Evolutionary conservation across 2,888 invertebrate species (phyloP).

Genomic region (Norana najaformis): DNA sequence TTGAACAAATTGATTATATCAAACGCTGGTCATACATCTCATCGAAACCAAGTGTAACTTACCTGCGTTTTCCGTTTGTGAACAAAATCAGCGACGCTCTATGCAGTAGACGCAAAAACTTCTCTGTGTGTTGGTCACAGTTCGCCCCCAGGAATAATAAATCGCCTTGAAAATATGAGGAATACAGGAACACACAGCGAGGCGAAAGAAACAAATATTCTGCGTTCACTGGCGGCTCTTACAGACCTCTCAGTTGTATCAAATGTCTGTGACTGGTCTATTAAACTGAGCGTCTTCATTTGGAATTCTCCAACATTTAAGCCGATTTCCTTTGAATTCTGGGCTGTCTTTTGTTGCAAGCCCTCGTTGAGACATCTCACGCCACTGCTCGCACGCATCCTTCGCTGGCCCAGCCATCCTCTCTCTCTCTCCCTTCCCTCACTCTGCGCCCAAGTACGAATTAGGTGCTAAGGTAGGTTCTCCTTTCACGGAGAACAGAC

Average conservation of each 20-base stretch:
- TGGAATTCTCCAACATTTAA: not conserved
- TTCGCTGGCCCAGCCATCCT: not conserved
- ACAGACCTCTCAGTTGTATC: too few relatives aligned
- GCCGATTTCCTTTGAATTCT: slow-evolving; percentile 8
- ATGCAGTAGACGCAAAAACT: not conserved
- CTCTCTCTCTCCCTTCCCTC: not conserved
- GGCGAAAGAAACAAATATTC: not conserved
- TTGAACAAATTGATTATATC: too few relatives aligned
- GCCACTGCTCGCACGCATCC: not conserved
- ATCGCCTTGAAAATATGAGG: not conserved
- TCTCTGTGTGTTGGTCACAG: not conserved
- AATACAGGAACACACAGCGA: not conserved
- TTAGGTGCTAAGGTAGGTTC: slow-evolving; percentile 20
- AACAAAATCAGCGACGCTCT: not conserved
- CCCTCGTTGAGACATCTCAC: slow-evolving; percentile 18
- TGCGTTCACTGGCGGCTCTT: not conserved
- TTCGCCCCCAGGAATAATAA: not conserved
- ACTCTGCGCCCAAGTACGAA: not conserved
- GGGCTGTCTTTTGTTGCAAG: not conserved
- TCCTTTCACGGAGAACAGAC: slow-evolving; percentile 16
- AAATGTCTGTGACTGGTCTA: not conserved
- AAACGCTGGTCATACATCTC: not conserved
- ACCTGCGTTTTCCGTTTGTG: not conserved
- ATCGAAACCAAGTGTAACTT: not conserved
- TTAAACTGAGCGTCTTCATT: not conserved